A percentile compares a stretch with the other conserved stretches of the same genome.
These are phyloP conservation scores for Salvelinus fontinalis DNA, from an alignment of 2,113 vertebrate species.

Conservation along the genomic window DNA sequence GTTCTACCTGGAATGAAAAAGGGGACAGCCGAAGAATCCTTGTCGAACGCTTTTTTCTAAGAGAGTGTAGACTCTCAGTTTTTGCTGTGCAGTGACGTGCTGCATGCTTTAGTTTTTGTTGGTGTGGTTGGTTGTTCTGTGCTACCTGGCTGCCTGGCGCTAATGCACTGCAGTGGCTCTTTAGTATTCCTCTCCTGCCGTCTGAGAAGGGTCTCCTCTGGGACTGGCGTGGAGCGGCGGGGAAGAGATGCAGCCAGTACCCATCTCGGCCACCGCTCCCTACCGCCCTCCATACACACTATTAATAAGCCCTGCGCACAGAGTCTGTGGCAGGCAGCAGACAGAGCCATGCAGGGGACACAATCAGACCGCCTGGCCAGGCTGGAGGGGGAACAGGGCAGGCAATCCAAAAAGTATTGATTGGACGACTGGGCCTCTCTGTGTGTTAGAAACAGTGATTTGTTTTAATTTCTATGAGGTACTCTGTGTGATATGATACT, in stretches of 20 bases:
- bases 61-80: too few species aligned
- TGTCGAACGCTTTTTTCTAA: too few species aligned
- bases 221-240: background rate
- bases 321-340: constrained; percentile 7
- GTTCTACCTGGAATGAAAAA: too few species aligned
- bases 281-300: background rate
- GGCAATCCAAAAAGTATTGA: constrained; percentile 1
- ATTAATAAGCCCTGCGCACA: background rate
- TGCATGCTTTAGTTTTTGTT: background rate
- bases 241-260: background rate
- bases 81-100: background rate
- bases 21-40: too few species aligned
- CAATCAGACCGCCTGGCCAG: background rate
- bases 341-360: background rate
- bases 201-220: constrained; percentile 7
- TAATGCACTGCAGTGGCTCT: constrained; percentile 24
- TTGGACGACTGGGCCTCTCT: background rate
- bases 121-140: background rate
- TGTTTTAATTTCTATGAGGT: background rate
- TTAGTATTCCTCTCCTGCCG: constrained; percentile 22
- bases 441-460: background rate
- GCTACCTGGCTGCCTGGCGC: background rate
- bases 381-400: background rate
- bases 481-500: background rate
- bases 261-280: background rate